Percentiles rank a stretch among this genome's conserved stretches.
Conservation (phyloP, 2,113 vertebrate genomes). For the Polypterus senegalus region DNA sequence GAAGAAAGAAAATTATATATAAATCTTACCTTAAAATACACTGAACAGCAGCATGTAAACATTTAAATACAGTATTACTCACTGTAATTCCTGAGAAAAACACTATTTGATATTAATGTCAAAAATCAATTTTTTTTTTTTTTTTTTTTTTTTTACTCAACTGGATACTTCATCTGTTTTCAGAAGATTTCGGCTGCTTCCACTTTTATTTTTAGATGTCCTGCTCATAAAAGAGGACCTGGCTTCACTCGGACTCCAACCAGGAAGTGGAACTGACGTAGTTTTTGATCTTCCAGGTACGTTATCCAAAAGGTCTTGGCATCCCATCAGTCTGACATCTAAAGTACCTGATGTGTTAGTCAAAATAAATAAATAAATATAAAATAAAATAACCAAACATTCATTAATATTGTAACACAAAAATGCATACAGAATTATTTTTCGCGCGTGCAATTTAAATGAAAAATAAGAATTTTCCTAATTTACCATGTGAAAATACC, state of each 20-base stretch:
- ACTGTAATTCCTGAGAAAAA: slow-evolving; percentile 9
- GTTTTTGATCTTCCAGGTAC: slow-evolving; percentile 92
- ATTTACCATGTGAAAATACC: too few species aligned
- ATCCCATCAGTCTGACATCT: slow-evolving; percentile 97
- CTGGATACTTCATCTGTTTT: slow-evolving; percentile 94
- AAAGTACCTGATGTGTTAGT: slow-evolving; percentile 62
- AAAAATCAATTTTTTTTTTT: not conserved
- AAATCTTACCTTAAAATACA: not conserved
- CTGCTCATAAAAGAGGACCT: slow-evolving; percentile 92
- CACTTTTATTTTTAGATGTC: slow-evolving; percentile 77
- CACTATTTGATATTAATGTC: slow-evolving; percentile 20
- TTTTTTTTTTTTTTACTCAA: slow-evolving; percentile 48
- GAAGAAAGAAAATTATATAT: slow-evolving; percentile 1
- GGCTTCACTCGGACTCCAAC: slow-evolving; percentile 92
- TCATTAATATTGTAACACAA: not conserved
- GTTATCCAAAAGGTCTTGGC: slow-evolving; percentile 93
- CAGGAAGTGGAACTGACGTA: slow-evolving; percentile 70
- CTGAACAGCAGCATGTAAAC: not conserved
- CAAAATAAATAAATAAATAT: not conserved
- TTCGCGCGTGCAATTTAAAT: too few species aligned
- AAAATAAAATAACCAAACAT: too few species aligned
- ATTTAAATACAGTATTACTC: not conserved
- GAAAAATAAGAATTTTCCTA: too few species aligned
- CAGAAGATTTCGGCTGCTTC: slow-evolving; percentile 75
- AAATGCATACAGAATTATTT: too few species aligned